phyloP scores from a whole-genome alignment of 1,140 invertebrate genomes.

The Aphaenogaster ashmeadi region DNA sequence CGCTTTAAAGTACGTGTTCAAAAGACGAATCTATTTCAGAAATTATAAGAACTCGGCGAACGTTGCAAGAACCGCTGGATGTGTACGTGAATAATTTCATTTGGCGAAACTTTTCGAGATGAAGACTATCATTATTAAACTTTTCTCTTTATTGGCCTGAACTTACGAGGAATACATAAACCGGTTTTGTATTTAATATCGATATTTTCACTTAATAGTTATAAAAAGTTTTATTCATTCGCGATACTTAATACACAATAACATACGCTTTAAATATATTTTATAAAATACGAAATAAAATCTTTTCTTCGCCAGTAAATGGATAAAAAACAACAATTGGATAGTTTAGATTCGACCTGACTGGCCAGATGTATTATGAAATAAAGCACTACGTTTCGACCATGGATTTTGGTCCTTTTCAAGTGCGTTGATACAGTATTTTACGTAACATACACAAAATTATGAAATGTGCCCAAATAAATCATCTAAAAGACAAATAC shows the following conservation, averaged over 20 bases:
- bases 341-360: too few relatives aligned
- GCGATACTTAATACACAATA: background rate
- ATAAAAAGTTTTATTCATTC: background rate
- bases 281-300: background rate
- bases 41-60: slow-evolving; percentile 46
- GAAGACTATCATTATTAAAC: slow-evolving; percentile 15
- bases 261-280: background rate
- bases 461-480: too few relatives aligned
- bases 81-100: slow-evolving; percentile 44
- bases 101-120: slow-evolving; percentile 11
- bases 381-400: too few relatives aligned
- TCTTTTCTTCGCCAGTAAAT: too few relatives aligned
- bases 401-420: too few relatives aligned
- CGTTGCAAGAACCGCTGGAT: background rate
- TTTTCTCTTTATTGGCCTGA: slow-evolving; percentile 13
- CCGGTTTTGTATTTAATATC: slow-evolving; percentile 27
- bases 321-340: too few relatives aligned
- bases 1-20: slow-evolving; percentile 38
- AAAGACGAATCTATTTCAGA: slow-evolving; percentile 39
- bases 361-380: too few relatives aligned
- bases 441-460: too few relatives aligned
- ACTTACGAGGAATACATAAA: slow-evolving; percentile 15
- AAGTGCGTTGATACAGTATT: too few relatives aligned
- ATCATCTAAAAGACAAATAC: too few relatives aligned
- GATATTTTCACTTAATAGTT: background rate